Evolutionary conservation across 2,888 invertebrate species (phyloP).

Genomic region (Harpalus rubripes): DNA sequence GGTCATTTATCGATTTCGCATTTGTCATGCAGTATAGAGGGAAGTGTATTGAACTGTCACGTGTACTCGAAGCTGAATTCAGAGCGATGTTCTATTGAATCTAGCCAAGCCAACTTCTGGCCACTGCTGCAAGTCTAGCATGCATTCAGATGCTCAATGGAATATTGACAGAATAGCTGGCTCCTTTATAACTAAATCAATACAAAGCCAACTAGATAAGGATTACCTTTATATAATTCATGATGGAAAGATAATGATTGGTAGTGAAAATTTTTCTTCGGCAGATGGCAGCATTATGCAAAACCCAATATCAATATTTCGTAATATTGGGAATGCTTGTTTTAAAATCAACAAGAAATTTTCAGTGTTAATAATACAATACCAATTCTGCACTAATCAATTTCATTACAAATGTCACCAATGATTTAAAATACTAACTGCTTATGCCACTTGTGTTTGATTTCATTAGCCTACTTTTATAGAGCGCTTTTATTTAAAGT

Average conservation of each 20-base stretch:
- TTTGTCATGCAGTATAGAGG: conserved; percentile 57
- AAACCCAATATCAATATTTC: no score
- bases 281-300: no score
- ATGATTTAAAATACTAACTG: no score
- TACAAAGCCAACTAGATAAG: neutral
- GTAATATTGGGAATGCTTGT: no score
- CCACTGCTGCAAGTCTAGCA: neutral
- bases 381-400: no score
- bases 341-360: no score
- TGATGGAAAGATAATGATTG: neutral
- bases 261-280: neutral
- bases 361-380: no score
- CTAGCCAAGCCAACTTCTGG: conserved; percentile 47
- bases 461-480: no score
- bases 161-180: neutral
- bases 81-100: conserved; percentile 41
- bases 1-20: conserved; percentile 64
- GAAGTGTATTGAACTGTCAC: conserved; percentile 63
- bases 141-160: neutral
- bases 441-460: no score
- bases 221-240: neutral
- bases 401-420: no score
- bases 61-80: conserved; percentile 44
- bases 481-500: no score
- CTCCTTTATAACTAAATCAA: neutral